A percentile compares a stretch with the other conserved stretches of the same genome.
Conservation (phyloP, 2,888 invertebrate genomes). For the Heliconius ethilla region DNA sequence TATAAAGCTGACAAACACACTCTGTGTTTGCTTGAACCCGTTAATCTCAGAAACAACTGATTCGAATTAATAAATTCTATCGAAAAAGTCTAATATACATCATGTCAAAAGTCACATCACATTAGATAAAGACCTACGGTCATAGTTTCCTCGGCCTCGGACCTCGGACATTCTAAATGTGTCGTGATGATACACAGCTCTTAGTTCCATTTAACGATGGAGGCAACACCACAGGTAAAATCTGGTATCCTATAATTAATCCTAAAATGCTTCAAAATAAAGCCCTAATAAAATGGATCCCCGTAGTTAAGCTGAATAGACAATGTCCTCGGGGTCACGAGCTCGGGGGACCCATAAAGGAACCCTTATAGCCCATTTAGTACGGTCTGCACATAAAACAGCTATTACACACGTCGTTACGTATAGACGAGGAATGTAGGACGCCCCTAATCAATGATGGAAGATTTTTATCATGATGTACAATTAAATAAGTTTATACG, state of each 20-base stretch:
- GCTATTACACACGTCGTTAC: conserved; percentile 52
- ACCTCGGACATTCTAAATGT: neutral
- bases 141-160: no score
- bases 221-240: neutral
- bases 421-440: conserved; percentile 33
- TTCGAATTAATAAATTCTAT: neutral
- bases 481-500: neutral
- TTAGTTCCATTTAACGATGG: neutral
- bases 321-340: conserved; percentile 32
- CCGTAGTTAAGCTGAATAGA: conserved; percentile 12
- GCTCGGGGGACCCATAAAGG: conserved; percentile 51
- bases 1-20: neutral
- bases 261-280: neutral
- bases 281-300: conserved; percentile 9
- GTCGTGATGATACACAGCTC: neutral
- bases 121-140: no score
- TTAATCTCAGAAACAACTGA: neutral
- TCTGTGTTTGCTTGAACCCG: neutral
- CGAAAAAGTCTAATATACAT: no score
- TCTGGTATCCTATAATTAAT: conserved; percentile 5
- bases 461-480: conserved; percentile 1
- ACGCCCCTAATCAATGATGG: conserved; percentile 42
- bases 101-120: no score
- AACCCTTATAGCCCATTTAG: conserved; percentile 52
- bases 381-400: conserved; percentile 48